Percentiles rank a stretch among this genome's conserved stretches.
Evolutionary conservation across 2,797 vertebrate genomes (phyloP).

Genomic region (Taenioides sp.): DNA sequence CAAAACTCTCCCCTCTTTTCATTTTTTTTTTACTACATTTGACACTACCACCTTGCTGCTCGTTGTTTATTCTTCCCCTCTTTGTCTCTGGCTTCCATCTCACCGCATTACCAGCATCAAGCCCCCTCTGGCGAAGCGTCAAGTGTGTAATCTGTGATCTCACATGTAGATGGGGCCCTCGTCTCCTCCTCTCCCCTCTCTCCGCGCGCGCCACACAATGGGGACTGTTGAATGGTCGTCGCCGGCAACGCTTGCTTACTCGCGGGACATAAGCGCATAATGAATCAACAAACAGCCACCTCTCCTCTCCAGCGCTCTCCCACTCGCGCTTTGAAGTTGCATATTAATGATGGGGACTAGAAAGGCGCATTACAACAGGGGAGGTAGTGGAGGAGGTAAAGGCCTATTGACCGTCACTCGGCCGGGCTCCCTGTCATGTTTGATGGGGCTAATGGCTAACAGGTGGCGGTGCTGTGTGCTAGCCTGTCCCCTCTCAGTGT

Average conservation of each 20-base stretch:
- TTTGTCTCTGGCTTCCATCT: constrained; percentile 43
- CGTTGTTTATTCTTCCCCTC: constrained; percentile 52
- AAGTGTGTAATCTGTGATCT: constrained; percentile 83
- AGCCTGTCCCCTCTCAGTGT: constrained; percentile 41
- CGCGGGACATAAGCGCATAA: constrained; percentile 72
- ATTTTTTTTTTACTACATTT: constrained; percentile 23
- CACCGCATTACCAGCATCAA: constrained; percentile 37
- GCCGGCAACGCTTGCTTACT: constrained; percentile 36
- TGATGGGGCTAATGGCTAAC: constrained; percentile 64
- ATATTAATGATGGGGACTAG: constrained; percentile 62
- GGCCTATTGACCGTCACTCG: constrained; percentile 60
- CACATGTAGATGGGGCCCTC: constrained; percentile 74
- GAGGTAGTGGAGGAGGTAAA: constrained; percentile 41
- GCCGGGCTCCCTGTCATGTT: constrained; percentile 58
- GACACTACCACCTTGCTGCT: constrained; percentile 15
- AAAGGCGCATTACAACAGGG: constrained; percentile 60
- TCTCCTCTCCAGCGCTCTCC: constrained; percentile 40
- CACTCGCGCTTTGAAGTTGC: constrained; percentile 69
- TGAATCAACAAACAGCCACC: constrained; percentile 52
- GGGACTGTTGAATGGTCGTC: constrained; percentile 69
- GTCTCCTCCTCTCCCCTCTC: constrained; percentile 46
- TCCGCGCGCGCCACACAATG: constrained; percentile 62
- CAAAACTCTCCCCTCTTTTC: constrained; percentile 28
- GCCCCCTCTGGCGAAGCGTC: constrained; percentile 63
- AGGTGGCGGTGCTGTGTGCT: constrained; percentile 56